Evolutionary conservation across 2,113 vertebrate species (phyloP), one percentile per base, ranked within the genome.

Genomic region (Aphelocoma coerulescens): DNA sequence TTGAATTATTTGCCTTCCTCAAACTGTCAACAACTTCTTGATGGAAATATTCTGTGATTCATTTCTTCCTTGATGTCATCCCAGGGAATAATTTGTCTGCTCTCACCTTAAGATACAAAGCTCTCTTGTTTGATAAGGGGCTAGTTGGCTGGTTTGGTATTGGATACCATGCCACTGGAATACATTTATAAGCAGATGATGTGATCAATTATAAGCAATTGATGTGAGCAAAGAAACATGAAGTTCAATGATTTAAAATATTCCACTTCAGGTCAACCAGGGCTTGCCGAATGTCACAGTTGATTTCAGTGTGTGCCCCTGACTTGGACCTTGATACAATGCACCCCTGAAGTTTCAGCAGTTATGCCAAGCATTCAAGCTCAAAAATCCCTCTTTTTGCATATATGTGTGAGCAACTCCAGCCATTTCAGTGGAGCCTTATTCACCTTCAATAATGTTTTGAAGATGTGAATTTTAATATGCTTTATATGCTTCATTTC

Each of bases 1-100:
- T 68, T 75, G 30, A 89, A 74, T 65, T 82, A 71, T 61, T 94
- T 95, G 69, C 33, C 75, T 83, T 94, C 81, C 85, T 94, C 78
- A 63, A 87, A 91, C 44, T 93, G 83, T 72, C 86, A 89, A 63
- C 55, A 92, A 15, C 28, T 92, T 87, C 54, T 92, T 72, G 69
- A 85, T 85, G 58, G 62, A 89, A 89, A 82, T 85, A 79, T 48
- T 91, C 26, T 68, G 52, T 82, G 66, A 91, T 54, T 85, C 44
- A 95, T 72, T 91, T 76, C 22, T 87, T 65, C 62, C 41, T 79
- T 87, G 6, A 85, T 93, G 35, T 44, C 37, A 61, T 79, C n/a
- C 32, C 41, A 86, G 55, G 49, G 28, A 93, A 61, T 82, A 68
- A 87, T 85, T 91, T 73, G 30, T 65, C 35, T 58, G 12, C 15